phyloP scores from a whole-genome alignment of 2,113 vertebrate species.

The Equus przewalskii region DNA sequence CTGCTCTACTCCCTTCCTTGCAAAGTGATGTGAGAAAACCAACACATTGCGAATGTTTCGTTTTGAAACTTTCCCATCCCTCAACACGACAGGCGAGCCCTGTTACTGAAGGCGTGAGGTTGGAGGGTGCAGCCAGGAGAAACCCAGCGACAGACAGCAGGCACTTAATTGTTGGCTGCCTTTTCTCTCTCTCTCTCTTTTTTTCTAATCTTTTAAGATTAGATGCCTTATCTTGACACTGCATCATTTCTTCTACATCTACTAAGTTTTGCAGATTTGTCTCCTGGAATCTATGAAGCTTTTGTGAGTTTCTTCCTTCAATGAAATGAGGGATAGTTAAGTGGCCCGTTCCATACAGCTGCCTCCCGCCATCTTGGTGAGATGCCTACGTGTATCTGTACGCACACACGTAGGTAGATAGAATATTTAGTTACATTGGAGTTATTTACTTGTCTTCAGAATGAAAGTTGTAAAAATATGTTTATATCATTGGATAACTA shows the following conservation, averaged over 20 bases:
- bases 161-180: background rate
- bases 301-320: background rate
- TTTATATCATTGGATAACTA: background rate
- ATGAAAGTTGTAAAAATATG: background rate
- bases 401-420: rapidly evolving
- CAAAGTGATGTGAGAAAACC: background rate
- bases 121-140: background rate
- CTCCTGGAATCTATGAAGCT: background rate
- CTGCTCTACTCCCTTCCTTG: background rate
- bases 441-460: background rate
- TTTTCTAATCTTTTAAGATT: background rate
- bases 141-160: background rate
- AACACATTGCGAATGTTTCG: background rate
- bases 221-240: background rate
- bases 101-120: background rate
- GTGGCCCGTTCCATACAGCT: too few species aligned
- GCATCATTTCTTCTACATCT: slow-evolving; percentile 6
- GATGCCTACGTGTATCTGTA: background rate
- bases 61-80: background rate
- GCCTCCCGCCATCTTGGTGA: background rate
- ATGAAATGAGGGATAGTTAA: background rate
- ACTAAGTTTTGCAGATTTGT: background rate
- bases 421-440: background rate
- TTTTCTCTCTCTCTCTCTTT: background rate
- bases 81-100: background rate